Percentiles rank a stretch among this genome's conserved stretches.
Evolutionary conservation across 2,888 invertebrate genomes (phyloP).

Genomic region (Pandemis corylana): DNA sequence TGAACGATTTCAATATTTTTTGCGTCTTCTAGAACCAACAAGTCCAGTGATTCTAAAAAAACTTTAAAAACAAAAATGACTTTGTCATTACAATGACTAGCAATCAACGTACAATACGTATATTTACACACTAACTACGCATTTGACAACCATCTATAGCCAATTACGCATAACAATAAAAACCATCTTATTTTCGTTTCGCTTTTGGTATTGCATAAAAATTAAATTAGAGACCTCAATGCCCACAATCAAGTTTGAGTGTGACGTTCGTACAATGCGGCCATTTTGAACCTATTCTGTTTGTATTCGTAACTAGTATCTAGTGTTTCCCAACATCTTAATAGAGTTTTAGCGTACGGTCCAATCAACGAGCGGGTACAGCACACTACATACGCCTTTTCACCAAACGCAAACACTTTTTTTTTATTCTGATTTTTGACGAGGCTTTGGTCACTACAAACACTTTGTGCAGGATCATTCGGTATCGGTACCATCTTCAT

Average conservation of each 20-base stretch:
- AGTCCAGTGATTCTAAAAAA: too few relatives aligned
- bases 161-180: not conserved
- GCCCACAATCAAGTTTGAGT: slow-evolving; percentile 2
- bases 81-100: not conserved
- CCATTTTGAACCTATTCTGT: not conserved
- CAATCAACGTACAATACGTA: not conserved
- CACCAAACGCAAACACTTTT: too few relatives aligned
- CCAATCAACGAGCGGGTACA: not conserved
- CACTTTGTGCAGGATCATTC: too few relatives aligned
- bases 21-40: too few relatives aligned
- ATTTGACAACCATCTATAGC: not conserved
- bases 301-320: not conserved
- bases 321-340: not conserved
- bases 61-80: too few relatives aligned
- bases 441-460: too few relatives aligned
- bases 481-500: too few relatives aligned
- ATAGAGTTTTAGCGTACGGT: not conserved
- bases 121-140: not conserved
- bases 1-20: too few relatives aligned
- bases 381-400: too few relatives aligned
- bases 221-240: slow-evolving; percentile 23
- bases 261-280: slow-evolving; percentile 33
- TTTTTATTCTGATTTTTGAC: too few relatives aligned
- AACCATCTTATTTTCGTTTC: not conserved
- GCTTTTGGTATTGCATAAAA: slow-evolving; percentile 12